Base-by-base conservation (phyloP, 2,888 invertebrate genomes). In the Arge pagana region DNA sequence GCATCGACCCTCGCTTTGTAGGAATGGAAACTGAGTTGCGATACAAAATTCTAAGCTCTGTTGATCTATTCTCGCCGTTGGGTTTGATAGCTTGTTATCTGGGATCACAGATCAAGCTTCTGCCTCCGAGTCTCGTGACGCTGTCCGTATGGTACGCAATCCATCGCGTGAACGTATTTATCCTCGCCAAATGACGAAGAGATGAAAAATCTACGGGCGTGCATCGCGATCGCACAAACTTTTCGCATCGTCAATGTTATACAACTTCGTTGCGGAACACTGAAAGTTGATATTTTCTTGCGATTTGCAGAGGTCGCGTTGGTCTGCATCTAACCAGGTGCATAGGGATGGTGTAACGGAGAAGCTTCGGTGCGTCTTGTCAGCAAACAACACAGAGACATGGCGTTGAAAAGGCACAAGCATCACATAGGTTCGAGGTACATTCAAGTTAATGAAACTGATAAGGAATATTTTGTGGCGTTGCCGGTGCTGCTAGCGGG, bases 361-460 rank as follows among this genome's bases (percentile, higher is more conserved):
- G 99, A 99, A 78, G 99, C 99, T 59, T 83, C 99, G 71, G 93
- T 99, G 61, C 85, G 97, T 61, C 99, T 99, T 78, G 85, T 93
- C 56, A 89, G 87, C 57, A 91, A 93, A 77, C 96, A 97, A 76
- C 96, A 97, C 81, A 84, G 98, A 71, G 98, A 99, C 78, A 90
- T 99, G 90, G 99, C 98, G 42, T 83, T 99, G 45, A 94, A 93
- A 74, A 82, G 98, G 69, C 99, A 99, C 78, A 96, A 97, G 80
- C 97, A 99, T 78, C 98, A 99, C 78, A 96, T 99, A 67, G 93
- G 93, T 31, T 86, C 87, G 67, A 86, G 99, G 62, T 99, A 99
- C 81, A 99, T 99, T 67, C 99, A 99, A 81, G 97, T 99, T 61
- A 99, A 99, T 82, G 90, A 96, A 60, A 97, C 97, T 2, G 89